phyloP scores from a whole-genome alignment of 2,113 vertebrate genomes.

The Nycticryphes semicollaris region DNA sequence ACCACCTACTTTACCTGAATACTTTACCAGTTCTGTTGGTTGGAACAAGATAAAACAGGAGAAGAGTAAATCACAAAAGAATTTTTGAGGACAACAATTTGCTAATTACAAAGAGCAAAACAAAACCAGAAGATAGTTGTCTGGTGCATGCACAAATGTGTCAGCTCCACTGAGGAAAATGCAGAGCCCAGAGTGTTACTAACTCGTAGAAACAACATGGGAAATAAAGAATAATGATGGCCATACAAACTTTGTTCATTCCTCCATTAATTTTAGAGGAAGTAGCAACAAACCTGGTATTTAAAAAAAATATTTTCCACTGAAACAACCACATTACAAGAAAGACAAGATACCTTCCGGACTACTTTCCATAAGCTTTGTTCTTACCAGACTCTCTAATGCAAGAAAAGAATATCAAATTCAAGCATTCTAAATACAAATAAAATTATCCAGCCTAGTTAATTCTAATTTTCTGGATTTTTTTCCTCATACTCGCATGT shows the following conservation, averaged over 20 bases:
- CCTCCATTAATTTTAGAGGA: background rate
- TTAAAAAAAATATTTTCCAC: background rate
- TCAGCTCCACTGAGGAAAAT: background rate
- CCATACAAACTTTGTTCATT: background rate
- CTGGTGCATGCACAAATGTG: background rate
- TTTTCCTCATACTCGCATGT: background rate
- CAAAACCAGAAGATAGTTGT: background rate
- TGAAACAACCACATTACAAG: background rate
- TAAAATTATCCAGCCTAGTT: background rate
- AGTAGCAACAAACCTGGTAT: background rate
- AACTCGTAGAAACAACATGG: background rate
- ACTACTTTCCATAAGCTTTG: background rate
- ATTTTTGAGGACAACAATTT: background rate
- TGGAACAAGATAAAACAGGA: background rate
- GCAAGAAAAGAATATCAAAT: background rate
- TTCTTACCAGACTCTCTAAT: background rate
- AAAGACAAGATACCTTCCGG: background rate
- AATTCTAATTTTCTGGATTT: background rate
- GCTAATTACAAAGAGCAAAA: background rate
- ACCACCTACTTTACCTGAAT: background rate
- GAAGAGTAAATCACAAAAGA: background rate
- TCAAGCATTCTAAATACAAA: background rate
- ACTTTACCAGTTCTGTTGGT: background rate
- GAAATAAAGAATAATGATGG: background rate
- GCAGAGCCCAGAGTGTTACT: background rate